Base-by-base conservation (phyloP, 2,888 invertebrate genomes). In the Panzeria rudis region DNA sequence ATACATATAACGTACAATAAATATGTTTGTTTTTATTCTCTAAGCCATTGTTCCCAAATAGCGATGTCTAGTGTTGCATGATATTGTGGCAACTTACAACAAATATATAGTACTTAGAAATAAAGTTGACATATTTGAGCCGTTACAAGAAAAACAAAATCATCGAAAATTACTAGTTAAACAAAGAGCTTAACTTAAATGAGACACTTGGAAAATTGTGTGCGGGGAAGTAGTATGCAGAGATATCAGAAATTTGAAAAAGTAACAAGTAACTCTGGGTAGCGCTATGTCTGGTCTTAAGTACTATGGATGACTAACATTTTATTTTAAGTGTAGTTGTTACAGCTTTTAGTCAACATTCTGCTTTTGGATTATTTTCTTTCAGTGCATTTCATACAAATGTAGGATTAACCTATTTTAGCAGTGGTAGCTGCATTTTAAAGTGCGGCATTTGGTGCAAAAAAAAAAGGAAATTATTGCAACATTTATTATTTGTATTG, bases 401-500 rank as follows among this genome's bases (percentile, higher is more conserved):
- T 20, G n/a, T 15, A 8, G 15, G 13, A 38, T 68, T 35, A 17
- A 20, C 20, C 20, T 23, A 41, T 29, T 56, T 35, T 23, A 32
- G 32, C 44, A 44, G 64, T 50, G 0, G 20, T 29, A 56, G 35
- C 62, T 44, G 11, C 41, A 29, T 75, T 69, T 29, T 69, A 71
- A 84, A 84, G 76, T 80, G 80, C 72, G 75, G 72, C 76, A 76
- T 66, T 71, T 80, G 56, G 52, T 76, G 76, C 59, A 84, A 76
- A 80, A 77, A 80, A 84, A 80, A 84, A 84, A 84, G 80, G 84
- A 84, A 84, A 84, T 80, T 84, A 77, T 84, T 84, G 84, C 84
- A 84, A 76, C 80, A 84, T 76, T 41, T 47, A 52, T 77, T 80
- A 71, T 84, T 77, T 84, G 71, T 75, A 84, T 80, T 77, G 66